phyloP scores from a whole-genome alignment of 1,140 invertebrate species.

The Globodera rostochiensis region DNA sequence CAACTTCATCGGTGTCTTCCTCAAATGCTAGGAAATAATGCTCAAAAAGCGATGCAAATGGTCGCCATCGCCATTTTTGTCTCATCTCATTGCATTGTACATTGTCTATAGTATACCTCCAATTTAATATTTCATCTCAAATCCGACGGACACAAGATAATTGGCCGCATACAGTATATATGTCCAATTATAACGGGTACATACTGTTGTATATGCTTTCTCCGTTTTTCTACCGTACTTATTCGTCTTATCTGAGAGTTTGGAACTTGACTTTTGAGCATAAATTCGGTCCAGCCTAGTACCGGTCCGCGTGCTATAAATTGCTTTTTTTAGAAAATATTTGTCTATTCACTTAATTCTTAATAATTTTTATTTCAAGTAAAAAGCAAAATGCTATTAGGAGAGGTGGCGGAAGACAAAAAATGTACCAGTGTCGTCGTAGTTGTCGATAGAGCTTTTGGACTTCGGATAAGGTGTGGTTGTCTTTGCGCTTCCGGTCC shows the following conservation, averaged over 20 bases:
- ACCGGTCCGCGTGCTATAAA: no score
- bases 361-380: background rate
- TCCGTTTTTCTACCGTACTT: no score
- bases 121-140: no score
- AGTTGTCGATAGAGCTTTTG: background rate
- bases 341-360: background rate
- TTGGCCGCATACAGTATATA: no score
- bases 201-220: no score
- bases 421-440: background rate
- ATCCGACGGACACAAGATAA: no score
- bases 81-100: no score
- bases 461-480: background rate
- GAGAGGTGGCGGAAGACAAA: background rate
- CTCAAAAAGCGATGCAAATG: background rate
- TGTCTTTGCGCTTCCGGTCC: background rate
- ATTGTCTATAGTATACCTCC: no score
- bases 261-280: no score
- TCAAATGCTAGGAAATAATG: background rate
- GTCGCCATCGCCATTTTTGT: background rate
- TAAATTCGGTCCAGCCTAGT: no score
- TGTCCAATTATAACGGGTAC: no score
- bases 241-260: no score
- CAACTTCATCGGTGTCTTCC: slow-evolving; percentile 14
- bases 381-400: background rate
- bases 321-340: background rate